phyloP scores from a whole-genome alignment of 2,888 invertebrate species.

The Mylabris sibirica region DNA sequence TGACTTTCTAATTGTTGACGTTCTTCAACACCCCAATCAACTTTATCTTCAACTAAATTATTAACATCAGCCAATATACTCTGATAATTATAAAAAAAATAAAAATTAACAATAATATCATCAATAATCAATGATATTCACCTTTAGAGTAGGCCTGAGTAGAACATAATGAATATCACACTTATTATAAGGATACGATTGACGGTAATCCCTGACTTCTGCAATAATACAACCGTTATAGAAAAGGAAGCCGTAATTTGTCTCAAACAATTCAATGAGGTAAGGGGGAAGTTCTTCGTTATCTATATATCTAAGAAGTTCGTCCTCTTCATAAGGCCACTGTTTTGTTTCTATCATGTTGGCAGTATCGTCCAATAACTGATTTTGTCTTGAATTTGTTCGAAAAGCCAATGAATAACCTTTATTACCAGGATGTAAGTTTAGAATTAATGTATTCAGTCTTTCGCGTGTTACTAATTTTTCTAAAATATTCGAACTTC shows the following conservation, averaged over 20 bases:
- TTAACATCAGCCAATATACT: slow-evolving; percentile 54
- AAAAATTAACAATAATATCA: not conserved
- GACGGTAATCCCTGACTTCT: slow-evolving; percentile 88
- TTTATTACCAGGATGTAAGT: slow-evolving; percentile 90
- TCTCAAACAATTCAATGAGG: slow-evolving; percentile 82
- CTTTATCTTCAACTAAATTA: slow-evolving; percentile 56
- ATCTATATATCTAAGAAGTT: slow-evolving; percentile 86
- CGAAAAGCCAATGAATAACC: slow-evolving; percentile 75
- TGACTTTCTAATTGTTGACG: slow-evolving; percentile 82
- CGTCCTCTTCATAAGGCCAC: slow-evolving; percentile 91
- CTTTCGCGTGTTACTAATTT: slow-evolving; percentile 85
- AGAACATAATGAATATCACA: slow-evolving; percentile 88
- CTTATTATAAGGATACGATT: slow-evolving; percentile 77
- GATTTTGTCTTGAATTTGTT: slow-evolving; percentile 48
- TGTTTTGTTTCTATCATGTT: slow-evolving; percentile 75
- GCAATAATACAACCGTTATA: slow-evolving; percentile 92
- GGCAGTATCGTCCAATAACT: slow-evolving; percentile 67
- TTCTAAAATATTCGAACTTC: slow-evolving; percentile 79
- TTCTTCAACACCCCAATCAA: slow-evolving; percentile 77
- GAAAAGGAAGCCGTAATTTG: slow-evolving; percentile 84
- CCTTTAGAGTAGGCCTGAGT: slow-evolving; percentile 87
- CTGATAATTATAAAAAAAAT: slow-evolving; percentile 42
- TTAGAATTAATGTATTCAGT: slow-evolving; percentile 88
- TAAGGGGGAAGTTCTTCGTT: slow-evolving; percentile 90
- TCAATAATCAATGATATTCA: slow-evolving; percentile 53